Conservation (phyloP, 2,113 vertebrate species). For the Eonycteris spelaea region DNA sequence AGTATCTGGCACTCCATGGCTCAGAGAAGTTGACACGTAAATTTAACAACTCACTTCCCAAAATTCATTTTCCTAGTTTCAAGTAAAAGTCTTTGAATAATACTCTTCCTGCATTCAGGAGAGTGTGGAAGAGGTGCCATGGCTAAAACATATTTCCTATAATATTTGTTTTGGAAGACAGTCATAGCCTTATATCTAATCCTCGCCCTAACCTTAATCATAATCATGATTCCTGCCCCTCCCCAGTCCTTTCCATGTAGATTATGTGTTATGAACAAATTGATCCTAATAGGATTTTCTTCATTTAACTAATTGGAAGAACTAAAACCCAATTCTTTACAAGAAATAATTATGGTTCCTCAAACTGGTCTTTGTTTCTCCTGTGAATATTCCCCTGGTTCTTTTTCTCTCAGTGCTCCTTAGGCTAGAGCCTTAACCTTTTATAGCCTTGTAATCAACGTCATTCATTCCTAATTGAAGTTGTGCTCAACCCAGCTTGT, state of each 20-base stretch:
- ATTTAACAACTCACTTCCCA: background rate
- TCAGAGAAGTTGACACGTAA: background rate
- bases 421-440: background rate
- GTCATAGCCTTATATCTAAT: background rate
- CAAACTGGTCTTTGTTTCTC: constrained; percentile 37
- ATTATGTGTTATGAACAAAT: background rate
- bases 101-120: background rate
- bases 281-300: background rate
- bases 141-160: background rate
- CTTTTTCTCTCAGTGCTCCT: background rate
- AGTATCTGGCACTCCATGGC: background rate
- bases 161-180: background rate
- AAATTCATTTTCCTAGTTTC: background rate
- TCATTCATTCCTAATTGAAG: constrained; percentile 52
- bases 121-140: background rate
- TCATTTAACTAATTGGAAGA: background rate
- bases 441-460: background rate
- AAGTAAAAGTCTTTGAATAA: background rate
- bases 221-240: background rate
- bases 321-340: background rate
- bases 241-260: background rate
- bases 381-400: background rate
- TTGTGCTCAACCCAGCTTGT: constrained; percentile 40
- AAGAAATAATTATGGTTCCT: background rate
- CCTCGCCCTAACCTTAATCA: background rate